Evolutionary conservation across 1,140 invertebrate genomes (phyloP).

Genomic region (Drosophila melanogaster): Release_6_plus_ISO1_MT NT_037436.4:17210501-17211000

Average conservation of each 20-base stretch:
- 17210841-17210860: constrained; percentile 61
- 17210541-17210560: constrained; percentile 83
- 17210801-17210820: constrained; percentile 48
- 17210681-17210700: constrained; percentile 15
- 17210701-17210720: constrained; percentile 36
- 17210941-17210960: constrained; percentile 57
- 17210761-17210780: constrained; percentile 61
- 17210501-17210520: constrained; percentile 53
- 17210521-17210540: constrained; percentile 83
- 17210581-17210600: constrained; percentile 73
- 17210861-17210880: constrained; percentile 73
- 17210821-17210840: constrained; percentile 61
- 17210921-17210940: constrained; percentile 70
- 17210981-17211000: constrained; percentile 32
- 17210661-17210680: constrained; percentile 28
- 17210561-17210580: constrained; percentile 66
- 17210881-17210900: constrained; percentile 20
- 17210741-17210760: constrained; percentile 60
- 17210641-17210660: constrained; percentile 11
- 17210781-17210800: constrained; percentile 70
- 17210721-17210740: constrained; percentile 71
- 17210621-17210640: constrained; percentile 20
- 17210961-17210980: constrained; percentile 54
- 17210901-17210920: constrained; percentile 7
- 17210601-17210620: constrained; percentile 70